Base-by-base conservation (phyloP, 2,113 vertebrate species). In the Mixornis gularis region DNA sequence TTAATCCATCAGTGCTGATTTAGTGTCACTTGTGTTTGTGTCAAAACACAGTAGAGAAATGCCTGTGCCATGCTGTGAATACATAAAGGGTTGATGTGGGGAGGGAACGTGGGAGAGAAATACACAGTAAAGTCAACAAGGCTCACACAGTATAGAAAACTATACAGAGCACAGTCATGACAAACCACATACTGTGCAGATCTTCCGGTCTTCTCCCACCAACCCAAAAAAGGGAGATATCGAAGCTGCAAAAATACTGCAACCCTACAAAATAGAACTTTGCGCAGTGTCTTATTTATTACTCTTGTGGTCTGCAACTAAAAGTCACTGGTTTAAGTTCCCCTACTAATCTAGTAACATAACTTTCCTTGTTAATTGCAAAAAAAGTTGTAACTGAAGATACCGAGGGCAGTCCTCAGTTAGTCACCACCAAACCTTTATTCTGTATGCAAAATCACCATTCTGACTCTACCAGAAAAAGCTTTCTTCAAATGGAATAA, bases 71-170 rank as follows among this genome's bases (percentile, higher is more conserved):
- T 5, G 13, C 24, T 62, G 12, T 21, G n/a, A 62, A 48, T 29
- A 65, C 0, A 0, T 38, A 34, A 70, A 34, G 10, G 43, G 32
- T 24, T 26, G 15, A 29, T 30, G 25, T 8, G 17, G 17, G 8
- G 5, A 43, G 12, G 10, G 8, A 41, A 41, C 41, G 10, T 16
- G 9, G 3, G 20, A 32, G 26, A 58, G 29, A 9, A 46, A 58
- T 43, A 43, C 20, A 15, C 41, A 58, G 25, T 44, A 10, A 58
- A 32, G 17, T 15, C 27, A 51, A 69, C 44, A 73, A 81, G n/a
- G 14, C 9, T 77, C 40, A 62, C 6, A 52, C 14, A 25, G 4
- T 46, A 34, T 0, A 55, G 14, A 68, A 80, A 72, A 60, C 14
- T 29, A 76, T 36, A 36, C 5, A 49, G 18, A 30, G 21, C 17